Evolutionary conservation across 92 coral and sea anemone species (phyloP).

Genomic region (Epizoanthus illoricatus): DNA sequence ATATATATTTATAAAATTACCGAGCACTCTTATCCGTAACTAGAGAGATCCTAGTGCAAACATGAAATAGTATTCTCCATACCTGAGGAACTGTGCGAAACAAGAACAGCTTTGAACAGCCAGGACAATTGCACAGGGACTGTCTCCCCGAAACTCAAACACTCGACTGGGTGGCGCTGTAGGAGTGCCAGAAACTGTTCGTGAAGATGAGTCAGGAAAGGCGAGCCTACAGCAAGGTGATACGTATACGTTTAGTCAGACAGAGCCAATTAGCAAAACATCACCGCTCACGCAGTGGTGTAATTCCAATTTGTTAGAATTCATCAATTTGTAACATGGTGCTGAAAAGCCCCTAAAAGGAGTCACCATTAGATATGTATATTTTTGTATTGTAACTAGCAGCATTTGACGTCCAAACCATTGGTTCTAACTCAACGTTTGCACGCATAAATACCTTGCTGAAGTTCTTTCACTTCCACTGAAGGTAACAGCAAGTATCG

Average conservation of each 20-base stretch:
- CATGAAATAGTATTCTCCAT: neutral
- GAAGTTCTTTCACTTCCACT: slow-evolving; percentile 86
- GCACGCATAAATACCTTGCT: slow-evolving; percentile 64
- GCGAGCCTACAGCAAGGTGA: slow-evolving; percentile 60
- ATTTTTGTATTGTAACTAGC: neutral
- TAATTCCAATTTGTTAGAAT: too few species aligned
- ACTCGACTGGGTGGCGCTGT: slow-evolving; percentile 53
- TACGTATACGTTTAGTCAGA: neutral
- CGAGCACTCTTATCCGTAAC: neutral
- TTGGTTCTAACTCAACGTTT: neutral
- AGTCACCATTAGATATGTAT: neutral
- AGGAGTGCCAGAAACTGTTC: slow-evolving; percentile 66
- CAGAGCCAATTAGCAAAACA: neutral
- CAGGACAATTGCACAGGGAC: slow-evolving; percentile 77
- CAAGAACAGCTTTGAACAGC: slow-evolving; percentile 76
- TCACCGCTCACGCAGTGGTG: neutral
- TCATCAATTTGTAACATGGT: too few species aligned
- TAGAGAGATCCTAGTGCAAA: neutral
- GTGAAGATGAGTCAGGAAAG: slow-evolving; percentile 78
- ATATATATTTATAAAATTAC: neutral
- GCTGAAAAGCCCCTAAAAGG: too few species aligned
- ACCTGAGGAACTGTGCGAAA: slow-evolving; percentile 84
- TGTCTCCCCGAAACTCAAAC: slow-evolving; percentile 89
- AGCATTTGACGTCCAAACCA: neutral
- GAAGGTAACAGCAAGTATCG: slow-evolving; percentile 85